Conservation (phyloP, 2,797 vertebrate species). For the Liasis olivaceus region DNA sequence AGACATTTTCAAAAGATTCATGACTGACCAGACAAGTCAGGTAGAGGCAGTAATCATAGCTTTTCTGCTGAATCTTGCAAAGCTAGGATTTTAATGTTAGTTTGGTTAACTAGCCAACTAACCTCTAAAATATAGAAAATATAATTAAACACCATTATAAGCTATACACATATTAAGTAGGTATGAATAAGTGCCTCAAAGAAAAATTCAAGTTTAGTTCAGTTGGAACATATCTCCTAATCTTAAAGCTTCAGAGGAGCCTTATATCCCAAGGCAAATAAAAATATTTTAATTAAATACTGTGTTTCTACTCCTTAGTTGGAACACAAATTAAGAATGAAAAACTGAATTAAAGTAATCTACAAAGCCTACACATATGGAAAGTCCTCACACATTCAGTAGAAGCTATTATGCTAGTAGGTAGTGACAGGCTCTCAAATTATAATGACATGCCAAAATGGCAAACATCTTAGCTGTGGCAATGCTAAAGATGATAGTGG, state of each 20-base stretch:
- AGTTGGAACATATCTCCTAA: conserved; percentile 24
- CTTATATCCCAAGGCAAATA: neutral
- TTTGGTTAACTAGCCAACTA: conserved; percentile 11
- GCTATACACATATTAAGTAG: conserved; percentile 24
- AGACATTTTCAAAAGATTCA: conserved; percentile 1
- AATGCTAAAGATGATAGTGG: neutral
- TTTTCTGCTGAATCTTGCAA: conserved; percentile 10
- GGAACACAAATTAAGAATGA: neutral
- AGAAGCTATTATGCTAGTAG: conserved; percentile 15
- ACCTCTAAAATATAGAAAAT: conserved; percentile 27
- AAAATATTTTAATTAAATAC: conserved; percentile 25
- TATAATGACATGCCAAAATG: neutral
- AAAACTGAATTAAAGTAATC: conserved; percentile 12
- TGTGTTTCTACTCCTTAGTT: neutral
- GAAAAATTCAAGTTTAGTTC: conserved; percentile 20
- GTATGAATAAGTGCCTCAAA: conserved; percentile 24
- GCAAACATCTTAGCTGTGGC: no score
- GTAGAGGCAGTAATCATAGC: neutral
- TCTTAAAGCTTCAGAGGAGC: conserved; percentile 35
- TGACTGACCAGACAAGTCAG: neutral
- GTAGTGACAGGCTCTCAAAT: neutral
- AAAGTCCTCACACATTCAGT: neutral
- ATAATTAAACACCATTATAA: conserved; percentile 32
- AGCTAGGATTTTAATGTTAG: neutral
- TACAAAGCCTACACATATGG: neutral